Base-by-base conservation (phyloP, 1,140 invertebrate species). In the Cyphomyrmex costatus region DNA sequence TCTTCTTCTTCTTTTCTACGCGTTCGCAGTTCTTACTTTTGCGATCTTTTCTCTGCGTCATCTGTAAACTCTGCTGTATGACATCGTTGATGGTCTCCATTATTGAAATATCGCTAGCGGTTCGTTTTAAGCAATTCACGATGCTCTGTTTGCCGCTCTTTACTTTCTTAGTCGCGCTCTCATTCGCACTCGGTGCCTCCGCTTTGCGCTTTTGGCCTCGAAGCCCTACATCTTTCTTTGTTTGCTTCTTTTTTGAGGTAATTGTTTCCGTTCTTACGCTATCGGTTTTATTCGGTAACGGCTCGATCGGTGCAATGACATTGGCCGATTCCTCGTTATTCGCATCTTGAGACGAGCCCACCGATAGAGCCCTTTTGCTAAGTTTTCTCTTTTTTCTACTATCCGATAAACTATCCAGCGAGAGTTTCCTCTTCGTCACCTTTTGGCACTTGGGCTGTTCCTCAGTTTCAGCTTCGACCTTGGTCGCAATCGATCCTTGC, bases 371-470 rank as follows among this genome's bases (percentile, higher is more conserved):
- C 24, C 93, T 91, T 68, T 95, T 93, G 51, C 87, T 93, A 8
- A 93, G 77, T 83, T 95, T 95, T 14, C 92, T 91, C 33, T 93
- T 93, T 68, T 94, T 95, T 12, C 90, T 91, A 12, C 86, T 73
- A 27, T 94, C 93, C 2, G 93, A 92, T 2, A 93, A 89, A 61
- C 93, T 94, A 65, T 95, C 95, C 10, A 95, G 58, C 2, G 94
- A 93, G 24, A 95, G 84, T 76, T 94, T 93, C 46, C 95, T 92
- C 5, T 95, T 96, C 1, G 88, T 86, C 33, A 96, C 93, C 90
- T 96, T 96, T 86, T 96, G 95, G 74, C 96, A 94, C 91, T 96
- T 96, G 77, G 95, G 94, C 58, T 95, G 91, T 70, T 96, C 95
- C 71, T 90, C 66, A 36, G 76, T 51, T 14, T 83, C 30, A 30